Evolutionary conservation across 92 coral and sea anemone genomes (phyloP), one percentile per base, ranked within the genome.

Genomic region (Epizoanthus stellaris): DNA sequence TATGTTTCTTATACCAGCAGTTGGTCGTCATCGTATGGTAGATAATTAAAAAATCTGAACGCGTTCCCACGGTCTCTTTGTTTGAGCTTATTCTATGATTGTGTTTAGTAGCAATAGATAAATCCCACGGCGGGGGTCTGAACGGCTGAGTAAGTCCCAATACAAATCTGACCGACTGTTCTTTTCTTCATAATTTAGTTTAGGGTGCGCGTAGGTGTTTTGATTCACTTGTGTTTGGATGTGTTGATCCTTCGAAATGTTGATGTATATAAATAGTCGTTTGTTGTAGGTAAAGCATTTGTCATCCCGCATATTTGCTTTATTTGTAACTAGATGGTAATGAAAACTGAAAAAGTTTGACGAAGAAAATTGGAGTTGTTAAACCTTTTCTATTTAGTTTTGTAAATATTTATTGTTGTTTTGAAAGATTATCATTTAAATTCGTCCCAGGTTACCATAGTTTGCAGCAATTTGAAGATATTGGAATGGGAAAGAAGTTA

Each of bases 31-130:
- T 45, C 52, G 52, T 6, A 45, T 6, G 1, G 11, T 11, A 45
- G 10, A 45, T 45, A 45, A 45, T 6, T 5, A 45, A 1, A 6
- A 45, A 45, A 45, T 45, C 52, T 5, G 10, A 4, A 1, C 52
- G 69, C 69, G 39, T 64, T 64, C 69, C 69, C 69, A 64, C 69
- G 69, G 39, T 20, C 34, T 0, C 69, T 64, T 64, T n/a, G n/a
- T 1, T 61, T 61, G 67, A 61, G 4, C 36, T 45, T 45, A 10
- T 45, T 45, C 52, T 45, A 45, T 4, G 52, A 45, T 5, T 5
- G 11, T 45, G 52, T 45, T 45, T 45, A 45, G 34, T 11, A 64
- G 13, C 39, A 64, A 21, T n/a, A 36, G 11, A 64, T 64, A 64
- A 64, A 64, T 12, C 13, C 4, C 69, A 23, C 3, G 34, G 69